Evolutionary conservation across 2,888 invertebrate genomes (phyloP), one percentile per base, ranked within the genome.

Genomic region (Oligia fasciuncula): DNA sequence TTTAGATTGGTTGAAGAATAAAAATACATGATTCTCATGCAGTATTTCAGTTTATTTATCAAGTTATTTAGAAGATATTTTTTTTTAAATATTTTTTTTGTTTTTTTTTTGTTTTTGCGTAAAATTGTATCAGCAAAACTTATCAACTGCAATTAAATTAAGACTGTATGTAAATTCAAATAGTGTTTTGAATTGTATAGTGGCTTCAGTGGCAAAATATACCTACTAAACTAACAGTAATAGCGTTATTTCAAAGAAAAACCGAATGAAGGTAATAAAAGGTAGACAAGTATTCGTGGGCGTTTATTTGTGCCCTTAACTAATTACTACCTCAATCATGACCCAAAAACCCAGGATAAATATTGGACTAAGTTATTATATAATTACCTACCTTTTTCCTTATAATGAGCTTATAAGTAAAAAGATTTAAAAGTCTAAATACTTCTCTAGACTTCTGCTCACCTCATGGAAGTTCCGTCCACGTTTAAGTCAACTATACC

Each of bases 221-320:
- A 67, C 29, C 29, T 29, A 29, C 29, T 29, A 29, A 60, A 2
- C 23, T 54, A 17, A 46, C 23, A 46, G 14, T 54, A 17, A 46
- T 29, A 46, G 14, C n/a, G 17, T 23, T 51, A 70, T 71, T 76
- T 57, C n/a, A 67, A 79, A 67, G 54, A 49, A 66, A n/a, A 77
- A 77, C n/a, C 29, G 6, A n/a, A 46, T 23, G 0, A 51, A 54
- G 5, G 2, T 54, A 17, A 57, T 49, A 11, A 29, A 63, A 63
- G 60, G 23, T 57, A 17, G 13, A n/a, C 2, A 73, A 4, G 43
- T 49, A 29, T 62, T 43, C 14, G 35, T 60, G 35, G 29, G 69
- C 57, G 35, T 62, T 65, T 23, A 76, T 54, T 81, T 81, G n/a
- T 35, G 19, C 40, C 4, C 14, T 14, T 49, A 46, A 14, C 4